These are phyloP conservation scores for Zaprionus obscuricornis DNA, from an alignment of 2,888 invertebrate species.

Conservation along the genomic window DNA sequence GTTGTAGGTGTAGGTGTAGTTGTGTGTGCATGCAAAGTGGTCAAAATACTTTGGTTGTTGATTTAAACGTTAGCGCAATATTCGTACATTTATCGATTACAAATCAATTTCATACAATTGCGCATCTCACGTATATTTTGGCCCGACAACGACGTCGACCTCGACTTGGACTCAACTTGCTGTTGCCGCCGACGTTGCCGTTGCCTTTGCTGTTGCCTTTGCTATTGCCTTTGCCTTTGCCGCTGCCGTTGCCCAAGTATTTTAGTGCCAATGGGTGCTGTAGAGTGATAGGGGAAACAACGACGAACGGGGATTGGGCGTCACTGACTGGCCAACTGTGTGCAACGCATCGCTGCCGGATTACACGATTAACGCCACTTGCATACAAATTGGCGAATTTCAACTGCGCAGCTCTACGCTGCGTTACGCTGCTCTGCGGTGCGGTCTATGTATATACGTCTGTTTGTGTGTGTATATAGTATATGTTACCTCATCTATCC, in stretches of 20 bases:
- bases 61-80: slow-evolving; percentile 65
- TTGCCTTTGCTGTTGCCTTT: too few relatives aligned
- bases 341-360: slow-evolving; percentile 75
- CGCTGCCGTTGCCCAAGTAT: slow-evolving; percentile 36
- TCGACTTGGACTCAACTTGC: slow-evolving; percentile 40
- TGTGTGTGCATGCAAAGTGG: slow-evolving; percentile 28
- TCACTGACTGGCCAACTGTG: slow-evolving; percentile 49
- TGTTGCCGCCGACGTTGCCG: too few relatives aligned
- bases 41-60: slow-evolving; percentile 46
- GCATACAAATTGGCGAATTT: slow-evolving; percentile 78
- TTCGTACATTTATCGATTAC: slow-evolving; percentile 77
- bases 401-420: slow-evolving; percentile 40
- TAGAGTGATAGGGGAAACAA: neutral
- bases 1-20: neutral
- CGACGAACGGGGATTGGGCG: neutral
- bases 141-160: slow-evolving; percentile 36
- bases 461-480: slow-evolving; percentile 9
- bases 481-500: slow-evolving; percentile 46
- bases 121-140: slow-evolving; percentile 67
- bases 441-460: neutral
- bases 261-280: neutral
- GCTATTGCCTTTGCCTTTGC: too few relatives aligned
- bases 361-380: slow-evolving; percentile 75
- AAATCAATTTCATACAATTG: slow-evolving; percentile 72
- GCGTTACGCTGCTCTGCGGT: neutral